Evolutionary conservation across 2,113 vertebrate species (phyloP), one percentile per base, ranked within the genome.

Genomic region (Varanus komodoensis): DNA sequence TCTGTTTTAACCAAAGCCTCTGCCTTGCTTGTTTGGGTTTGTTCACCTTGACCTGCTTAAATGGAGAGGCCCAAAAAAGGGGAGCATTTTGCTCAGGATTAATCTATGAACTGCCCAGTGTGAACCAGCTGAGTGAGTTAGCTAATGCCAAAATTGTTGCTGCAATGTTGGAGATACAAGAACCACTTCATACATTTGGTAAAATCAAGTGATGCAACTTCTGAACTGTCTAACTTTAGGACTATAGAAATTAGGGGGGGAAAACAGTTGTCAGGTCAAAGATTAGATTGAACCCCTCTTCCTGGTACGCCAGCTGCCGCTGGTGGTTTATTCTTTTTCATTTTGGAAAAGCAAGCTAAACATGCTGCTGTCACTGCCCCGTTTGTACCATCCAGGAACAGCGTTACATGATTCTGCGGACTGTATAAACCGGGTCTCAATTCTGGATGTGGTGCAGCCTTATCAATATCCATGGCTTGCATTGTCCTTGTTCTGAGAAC

Each of bases 1-100:
- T 87, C 87, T 85, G 67, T 91, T 80, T 64, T 84, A 88, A 80
- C 75, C 54, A 80, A 74, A 81, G 48, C 50, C 38, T 79, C 23
- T 88, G 75, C 67, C 52, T 64, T n/a, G 2, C n/a, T 83, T 64
- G 57, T 83, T 74, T 50, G 48, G 74, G 82, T 85, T 74, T 80
- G 67, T 88, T 88, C 50, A 34, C 34, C 29, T 61, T 21, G 21
- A 84, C 11, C 74, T 23, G 12, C 27, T 88, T 88, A 84, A 80
- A 84, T 44, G 61, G 54, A 79, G 79, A 73, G 82, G 38, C 57
- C 14, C 52, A 23, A 48, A n/a, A 67, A 67, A 87, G 67, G 68
- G 32, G 6, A 85, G 38, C 50, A 73, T 57, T 32, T 8, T 61
- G 29, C 44, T n/a, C n/a, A 19, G 21, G 11, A 21, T 48, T 83